Percentiles rank a stretch among this genome's conserved stretches.
Conservation (phyloP, 2,797 vertebrate species). For the Pangasius djambal region DNA sequence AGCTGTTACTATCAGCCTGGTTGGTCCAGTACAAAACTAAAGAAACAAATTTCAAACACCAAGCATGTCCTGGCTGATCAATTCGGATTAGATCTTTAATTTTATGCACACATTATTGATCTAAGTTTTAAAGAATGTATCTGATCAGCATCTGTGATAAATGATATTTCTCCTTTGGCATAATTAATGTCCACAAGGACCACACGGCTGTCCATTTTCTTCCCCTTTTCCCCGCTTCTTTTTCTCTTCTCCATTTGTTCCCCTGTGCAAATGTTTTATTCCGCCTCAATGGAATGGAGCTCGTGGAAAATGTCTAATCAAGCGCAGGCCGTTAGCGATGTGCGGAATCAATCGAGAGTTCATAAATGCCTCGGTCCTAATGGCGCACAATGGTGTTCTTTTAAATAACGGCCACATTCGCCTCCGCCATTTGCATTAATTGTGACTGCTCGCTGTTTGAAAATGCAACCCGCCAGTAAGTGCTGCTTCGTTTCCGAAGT, state of each 20-base stretch:
- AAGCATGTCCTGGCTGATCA: not conserved
- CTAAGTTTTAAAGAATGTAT: not conserved
- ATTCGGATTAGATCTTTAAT: not conserved
- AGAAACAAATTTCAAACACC: not conserved
- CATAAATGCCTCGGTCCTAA: slow-evolving; percentile 30
- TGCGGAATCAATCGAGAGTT: slow-evolving; percentile 15
- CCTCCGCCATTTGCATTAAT: slow-evolving; percentile 12
- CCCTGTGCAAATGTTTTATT: slow-evolving; percentile 25
- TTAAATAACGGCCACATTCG: slow-evolving; percentile 12
- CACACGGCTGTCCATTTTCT: not conserved
- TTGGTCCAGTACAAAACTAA: not conserved
- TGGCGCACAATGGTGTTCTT: not conserved
- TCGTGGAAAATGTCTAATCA: slow-evolving; percentile 31
- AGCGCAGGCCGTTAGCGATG: not conserved
- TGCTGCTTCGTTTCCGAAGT: slow-evolving; percentile 27
- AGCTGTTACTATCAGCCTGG: not conserved
- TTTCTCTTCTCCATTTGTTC: not conserved
- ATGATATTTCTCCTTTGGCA: not conserved
- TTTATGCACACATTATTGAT: no score
- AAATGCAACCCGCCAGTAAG: slow-evolving; percentile 23
- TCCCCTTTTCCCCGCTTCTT: not conserved
- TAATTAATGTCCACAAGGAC: not conserved
- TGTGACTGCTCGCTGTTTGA: slow-evolving; percentile 23
- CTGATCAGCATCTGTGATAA: not conserved
- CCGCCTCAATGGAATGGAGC: not conserved